Evolutionary conservation across 1,140 invertebrate genomes (phyloP).

Genomic region (Drosophila paulistorum): DNA sequence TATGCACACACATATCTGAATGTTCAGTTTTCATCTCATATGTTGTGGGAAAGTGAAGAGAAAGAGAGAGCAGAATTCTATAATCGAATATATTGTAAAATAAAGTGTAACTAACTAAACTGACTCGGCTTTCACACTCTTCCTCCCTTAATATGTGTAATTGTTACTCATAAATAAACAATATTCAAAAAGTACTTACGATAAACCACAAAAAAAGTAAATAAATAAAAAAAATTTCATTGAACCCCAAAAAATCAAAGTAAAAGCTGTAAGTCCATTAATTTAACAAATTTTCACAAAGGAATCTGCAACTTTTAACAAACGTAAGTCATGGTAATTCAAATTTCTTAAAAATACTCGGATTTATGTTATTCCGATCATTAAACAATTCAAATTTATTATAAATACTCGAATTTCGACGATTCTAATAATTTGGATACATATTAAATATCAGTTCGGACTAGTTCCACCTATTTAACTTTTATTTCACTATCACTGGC

Average conservation of each 20-base stretch:
- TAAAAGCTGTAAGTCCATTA: background rate
- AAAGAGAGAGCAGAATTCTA: slow-evolving; percentile 8
- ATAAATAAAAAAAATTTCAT: slow-evolving; percentile 63
- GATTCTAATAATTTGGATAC: too few species aligned
- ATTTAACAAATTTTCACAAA: too few species aligned
- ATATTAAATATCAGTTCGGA: too few species aligned
- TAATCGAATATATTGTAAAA: slow-evolving; percentile 6
- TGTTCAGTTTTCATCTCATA: slow-evolving; percentile 63
- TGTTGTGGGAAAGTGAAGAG: slow-evolving; percentile 32
- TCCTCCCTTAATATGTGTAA: slow-evolving; percentile 33
- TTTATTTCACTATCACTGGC: too few species aligned
- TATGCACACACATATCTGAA: slow-evolving; percentile 45
- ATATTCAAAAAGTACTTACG: slow-evolving; percentile 51
- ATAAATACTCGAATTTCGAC: too few species aligned
- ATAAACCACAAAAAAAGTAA: slow-evolving; percentile 56
- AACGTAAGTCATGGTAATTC: background rate
- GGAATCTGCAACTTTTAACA: background rate
- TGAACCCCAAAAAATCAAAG: slow-evolving; percentile 54
- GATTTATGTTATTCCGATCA: too few species aligned
- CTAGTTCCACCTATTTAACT: too few species aligned
- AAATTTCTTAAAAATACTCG: too few species aligned
- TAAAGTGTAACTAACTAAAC: slow-evolving; percentile 8
- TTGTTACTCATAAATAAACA: slow-evolving; percentile 18
- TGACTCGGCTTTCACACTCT: slow-evolving; percentile 16
- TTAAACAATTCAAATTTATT: too few species aligned